These are phyloP conservation scores for Myotis vivesi DNA, from an alignment of 2,797 vertebrate species.

Conservation along the genomic window DNA sequence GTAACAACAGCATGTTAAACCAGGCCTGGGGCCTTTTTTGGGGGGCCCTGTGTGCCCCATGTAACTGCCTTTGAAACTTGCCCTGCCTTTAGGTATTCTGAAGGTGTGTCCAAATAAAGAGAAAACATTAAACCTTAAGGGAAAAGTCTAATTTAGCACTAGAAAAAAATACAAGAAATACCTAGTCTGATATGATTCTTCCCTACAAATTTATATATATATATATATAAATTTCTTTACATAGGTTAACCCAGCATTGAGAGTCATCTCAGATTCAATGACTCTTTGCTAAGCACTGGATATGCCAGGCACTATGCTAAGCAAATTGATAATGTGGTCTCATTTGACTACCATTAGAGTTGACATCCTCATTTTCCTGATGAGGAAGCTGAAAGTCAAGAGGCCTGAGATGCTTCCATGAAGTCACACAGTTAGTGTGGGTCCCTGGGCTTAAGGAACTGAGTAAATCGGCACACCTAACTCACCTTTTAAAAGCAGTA, in stretches of 20 bases:
- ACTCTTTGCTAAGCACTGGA: not conserved
- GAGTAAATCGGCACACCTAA: not conserved
- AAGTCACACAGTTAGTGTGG: not conserved
- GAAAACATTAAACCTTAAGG: constrained; percentile 8
- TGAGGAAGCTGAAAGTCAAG: not conserved
- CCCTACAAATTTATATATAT: not conserved
- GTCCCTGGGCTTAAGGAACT: not conserved
- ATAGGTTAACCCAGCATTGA: not conserved
- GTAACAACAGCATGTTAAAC: not conserved
- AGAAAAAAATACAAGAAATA: not conserved
- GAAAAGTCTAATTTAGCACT: not conserved
- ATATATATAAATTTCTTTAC: not conserved
- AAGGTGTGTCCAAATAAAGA: constrained; percentile 22
- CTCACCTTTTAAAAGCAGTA: not conserved
- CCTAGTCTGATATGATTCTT: not conserved
- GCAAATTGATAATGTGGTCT: not conserved
- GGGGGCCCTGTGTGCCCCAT: not conserved
- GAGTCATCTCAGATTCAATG: not conserved
- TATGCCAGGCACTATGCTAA: not conserved
- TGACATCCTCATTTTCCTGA: not conserved
- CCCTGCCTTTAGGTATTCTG: not conserved
- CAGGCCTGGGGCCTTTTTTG: rapidly evolving
- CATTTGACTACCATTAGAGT: not conserved
- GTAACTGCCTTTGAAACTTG: not conserved
- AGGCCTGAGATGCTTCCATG: not conserved